These are phyloP conservation scores for Mellivora capensis DNA, from an alignment of 2,113 vertebrate genomes.

Conservation along the genomic window DNA sequence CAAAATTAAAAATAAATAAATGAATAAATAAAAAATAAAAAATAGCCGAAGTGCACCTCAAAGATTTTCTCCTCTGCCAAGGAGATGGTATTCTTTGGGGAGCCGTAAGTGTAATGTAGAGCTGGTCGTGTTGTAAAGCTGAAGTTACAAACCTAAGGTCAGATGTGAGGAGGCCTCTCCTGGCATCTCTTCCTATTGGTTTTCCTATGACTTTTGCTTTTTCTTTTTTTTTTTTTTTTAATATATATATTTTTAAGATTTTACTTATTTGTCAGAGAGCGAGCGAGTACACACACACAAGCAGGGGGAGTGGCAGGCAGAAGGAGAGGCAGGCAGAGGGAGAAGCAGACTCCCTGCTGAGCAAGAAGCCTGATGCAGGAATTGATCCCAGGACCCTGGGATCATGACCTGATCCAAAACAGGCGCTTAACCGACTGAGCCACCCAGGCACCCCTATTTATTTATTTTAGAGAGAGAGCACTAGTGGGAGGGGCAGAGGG, in stretches of 20 bases:
- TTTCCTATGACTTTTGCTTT: neutral
- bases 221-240: neutral
- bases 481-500: neutral
- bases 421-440: no score
- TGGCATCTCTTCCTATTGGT: neutral
- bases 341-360: no score
- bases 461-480: neutral
- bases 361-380: no score
- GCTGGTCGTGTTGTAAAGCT: neutral
- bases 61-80: neutral
- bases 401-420: no score
- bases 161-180: neutral
- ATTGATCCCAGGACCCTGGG: no score
- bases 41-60: neutral
- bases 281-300: no score
- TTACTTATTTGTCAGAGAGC: no score
- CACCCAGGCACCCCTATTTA: neutral
- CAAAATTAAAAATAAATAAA: neutral
- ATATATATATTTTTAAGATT: no score
- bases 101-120: neutral
- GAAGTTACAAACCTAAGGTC: neutral
- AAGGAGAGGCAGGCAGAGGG: no score
- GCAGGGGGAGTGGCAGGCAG: no score
- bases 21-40: no score
- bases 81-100: neutral